Percentiles rank a stretch among this genome's conserved stretches.
These are phyloP conservation scores for Glyphotaelius pellucidus DNA, from an alignment of 2,888 invertebrate genomes.

Conservation along the genomic window DNA sequence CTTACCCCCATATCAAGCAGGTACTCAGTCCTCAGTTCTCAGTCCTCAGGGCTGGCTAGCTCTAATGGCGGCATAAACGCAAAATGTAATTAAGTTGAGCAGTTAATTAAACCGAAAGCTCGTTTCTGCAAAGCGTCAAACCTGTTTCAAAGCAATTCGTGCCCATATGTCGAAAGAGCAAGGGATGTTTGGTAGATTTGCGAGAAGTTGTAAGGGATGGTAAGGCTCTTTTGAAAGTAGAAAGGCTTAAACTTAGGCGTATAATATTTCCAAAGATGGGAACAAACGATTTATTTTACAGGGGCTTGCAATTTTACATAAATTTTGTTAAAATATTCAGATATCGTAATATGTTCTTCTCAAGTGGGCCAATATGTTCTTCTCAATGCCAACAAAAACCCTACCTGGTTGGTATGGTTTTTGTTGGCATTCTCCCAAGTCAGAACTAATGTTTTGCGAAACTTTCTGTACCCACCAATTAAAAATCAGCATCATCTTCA, in stretches of 20 bases:
- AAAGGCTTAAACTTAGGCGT: neutral
- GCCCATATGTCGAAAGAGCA: neutral
- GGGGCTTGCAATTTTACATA: neutral
- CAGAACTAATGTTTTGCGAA: too few species aligned
- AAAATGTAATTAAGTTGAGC: conserved; percentile 65
- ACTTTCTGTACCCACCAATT: too few species aligned
- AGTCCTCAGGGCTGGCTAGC: conserved; percentile 2
- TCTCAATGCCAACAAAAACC: too few species aligned
- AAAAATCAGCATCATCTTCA: too few species aligned
- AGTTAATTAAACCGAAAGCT: conserved; percentile 64
- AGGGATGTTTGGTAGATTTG: neutral
- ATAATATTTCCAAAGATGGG: conserved; percentile 47
- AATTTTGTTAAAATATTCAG: neutral
- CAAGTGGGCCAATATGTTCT: too few species aligned
- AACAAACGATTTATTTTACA: conserved; percentile 50
- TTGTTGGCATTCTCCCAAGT: too few species aligned
- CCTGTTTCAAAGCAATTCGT: neutral
- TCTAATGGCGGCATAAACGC: conserved; percentile 66
- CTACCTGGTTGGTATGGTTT: too few species aligned
- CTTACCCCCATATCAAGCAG: neutral
- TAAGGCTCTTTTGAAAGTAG: neutral
- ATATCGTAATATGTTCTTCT: neutral
- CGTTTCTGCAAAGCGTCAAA: conserved; percentile 3
- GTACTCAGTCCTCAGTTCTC: neutral
- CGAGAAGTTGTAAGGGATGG: neutral